phyloP scores from a whole-genome alignment of 1,140 invertebrate genomes.

The Drosophila mayri region DNA sequence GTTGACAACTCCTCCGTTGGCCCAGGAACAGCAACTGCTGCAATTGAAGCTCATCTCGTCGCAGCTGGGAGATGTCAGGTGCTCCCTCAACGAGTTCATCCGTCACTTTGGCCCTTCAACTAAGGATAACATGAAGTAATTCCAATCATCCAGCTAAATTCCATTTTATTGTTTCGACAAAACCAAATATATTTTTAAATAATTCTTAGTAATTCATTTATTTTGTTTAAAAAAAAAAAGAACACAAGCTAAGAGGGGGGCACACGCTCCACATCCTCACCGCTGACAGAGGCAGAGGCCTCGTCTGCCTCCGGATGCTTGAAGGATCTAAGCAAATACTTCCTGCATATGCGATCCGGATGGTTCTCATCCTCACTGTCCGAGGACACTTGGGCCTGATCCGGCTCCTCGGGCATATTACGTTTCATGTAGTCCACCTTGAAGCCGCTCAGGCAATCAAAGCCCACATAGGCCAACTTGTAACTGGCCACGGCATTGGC shows the following conservation, averaged over 20 bases:
- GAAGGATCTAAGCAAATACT: neutral
- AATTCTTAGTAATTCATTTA: neutral
- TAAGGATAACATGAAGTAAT: neutral
- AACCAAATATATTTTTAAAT: neutral
- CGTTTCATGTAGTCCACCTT: neutral
- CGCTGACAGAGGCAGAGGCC: neutral
- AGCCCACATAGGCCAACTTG: constrained; percentile 88
- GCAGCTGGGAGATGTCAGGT: neutral
- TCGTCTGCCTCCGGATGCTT: neutral
- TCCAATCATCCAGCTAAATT: constrained; percentile 15
- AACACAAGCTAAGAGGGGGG: too few species aligned
- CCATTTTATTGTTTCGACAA: neutral
- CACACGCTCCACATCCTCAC: too few species aligned
- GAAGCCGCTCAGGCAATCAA: constrained; percentile 41
- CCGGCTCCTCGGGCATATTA: neutral
- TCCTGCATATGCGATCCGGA: constrained; percentile 6
- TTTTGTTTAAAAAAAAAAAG: too few species aligned
- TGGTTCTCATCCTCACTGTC: constrained; percentile 8
- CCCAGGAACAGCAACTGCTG: neutral
- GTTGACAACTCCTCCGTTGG: too few species aligned
- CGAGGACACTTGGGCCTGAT: neutral
- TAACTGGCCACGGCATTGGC: constrained; percentile 88
- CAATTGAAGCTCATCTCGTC: neutral
- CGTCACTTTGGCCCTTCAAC: neutral
- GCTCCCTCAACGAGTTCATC: constrained; percentile 1